Conservation (phyloP, 2,113 vertebrate species). For the Brachionichthys hirsutus region DNA sequence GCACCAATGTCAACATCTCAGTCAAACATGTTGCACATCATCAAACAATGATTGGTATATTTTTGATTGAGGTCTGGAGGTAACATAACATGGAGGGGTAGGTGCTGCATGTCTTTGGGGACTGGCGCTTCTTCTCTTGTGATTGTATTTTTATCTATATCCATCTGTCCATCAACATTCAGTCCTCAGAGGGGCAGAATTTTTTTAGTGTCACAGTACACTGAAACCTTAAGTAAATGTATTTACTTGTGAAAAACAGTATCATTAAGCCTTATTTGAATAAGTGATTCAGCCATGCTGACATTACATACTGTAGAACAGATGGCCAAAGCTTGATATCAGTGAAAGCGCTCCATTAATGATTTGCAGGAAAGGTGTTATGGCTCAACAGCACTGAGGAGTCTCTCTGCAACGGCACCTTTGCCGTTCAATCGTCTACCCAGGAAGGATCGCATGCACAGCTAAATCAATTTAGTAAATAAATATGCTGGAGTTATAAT, state of each 20-base stretch:
- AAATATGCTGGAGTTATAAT: no score
- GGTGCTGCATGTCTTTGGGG: conserved; percentile 4
- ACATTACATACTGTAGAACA: conserved; percentile 60
- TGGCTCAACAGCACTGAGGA: conserved; percentile 51
- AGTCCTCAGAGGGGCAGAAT: conserved; percentile 56
- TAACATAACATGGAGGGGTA: conserved; percentile 29
- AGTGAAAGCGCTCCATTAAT: conserved; percentile 53
- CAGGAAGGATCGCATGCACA: conserved; percentile 37
- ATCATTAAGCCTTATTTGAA: conserved; percentile 67
- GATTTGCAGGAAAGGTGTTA: conserved; percentile 66
- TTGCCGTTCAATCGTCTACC: conserved; percentile 42
- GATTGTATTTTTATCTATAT: conserved; percentile 47
- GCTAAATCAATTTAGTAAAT: conserved; percentile 47
- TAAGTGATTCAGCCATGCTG: conserved; percentile 50
- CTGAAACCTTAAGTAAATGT: conserved; percentile 66
- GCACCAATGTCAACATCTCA: conserved; percentile 25
- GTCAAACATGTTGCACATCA: conserved; percentile 19
- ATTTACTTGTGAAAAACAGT: conserved; percentile 63
- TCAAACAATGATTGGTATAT: conserved; percentile 42
- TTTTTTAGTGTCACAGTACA: conserved; percentile 71
- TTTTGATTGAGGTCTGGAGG: conserved; percentile 53
- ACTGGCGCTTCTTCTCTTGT: conserved; percentile 1
- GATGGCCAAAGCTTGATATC: conserved; percentile 62
- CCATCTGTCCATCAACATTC: conserved; percentile 59
- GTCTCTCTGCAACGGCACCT: conserved; percentile 44